Base-by-base conservation (phyloP, 1,140 invertebrate genomes). In the Solenopsis invicta region DNA sequence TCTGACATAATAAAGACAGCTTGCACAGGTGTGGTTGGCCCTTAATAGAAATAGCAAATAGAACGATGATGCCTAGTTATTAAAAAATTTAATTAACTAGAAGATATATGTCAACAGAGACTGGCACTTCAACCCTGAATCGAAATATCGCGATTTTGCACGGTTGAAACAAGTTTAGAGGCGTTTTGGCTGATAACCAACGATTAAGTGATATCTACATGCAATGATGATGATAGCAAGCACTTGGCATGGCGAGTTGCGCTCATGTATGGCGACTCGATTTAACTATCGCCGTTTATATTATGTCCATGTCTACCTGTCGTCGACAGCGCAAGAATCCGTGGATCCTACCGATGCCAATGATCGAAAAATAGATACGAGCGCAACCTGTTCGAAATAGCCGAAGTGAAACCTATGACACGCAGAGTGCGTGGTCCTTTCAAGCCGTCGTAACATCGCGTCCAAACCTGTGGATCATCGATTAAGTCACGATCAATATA, bases 321-420 rank as follows among this genome's bases (percentile, higher is more conserved):
- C 88, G 80, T 78, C 77, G 69, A 54, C 77, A 85, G 76, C 45
- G 59, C 45, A 86, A 74, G 88, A 84, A 91, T 91, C 88, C 88
- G 67, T 85, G 81, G 81, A 87, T 91, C 54, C 62, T 87, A 54
- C 56, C 75, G 90, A 87, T 91, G 90, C 90, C 90, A 91, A 91
- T 86, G 74, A 88, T 91, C 90, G 75, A 91, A 89, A 91, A 91
- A 91, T 91, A 91, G 91, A 89, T 66, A 84, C 64, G 54, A 87
- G 78, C 91, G 78, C 89, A 91, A 91, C 91, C 90, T 91, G 91
- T 91, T 91, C 78, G 90, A 90, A 91, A 91, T 91, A 91, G 86
- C 76, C 81, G 62, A 45, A 54, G 50, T 76, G 74, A 89, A 87
- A 91, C 87, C 80, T 91, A 69, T 89, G 82, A 91, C 85, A 82